Conservation (phyloP, 2,888 invertebrate genomes). For the Cerceris rybyensis region DNA sequence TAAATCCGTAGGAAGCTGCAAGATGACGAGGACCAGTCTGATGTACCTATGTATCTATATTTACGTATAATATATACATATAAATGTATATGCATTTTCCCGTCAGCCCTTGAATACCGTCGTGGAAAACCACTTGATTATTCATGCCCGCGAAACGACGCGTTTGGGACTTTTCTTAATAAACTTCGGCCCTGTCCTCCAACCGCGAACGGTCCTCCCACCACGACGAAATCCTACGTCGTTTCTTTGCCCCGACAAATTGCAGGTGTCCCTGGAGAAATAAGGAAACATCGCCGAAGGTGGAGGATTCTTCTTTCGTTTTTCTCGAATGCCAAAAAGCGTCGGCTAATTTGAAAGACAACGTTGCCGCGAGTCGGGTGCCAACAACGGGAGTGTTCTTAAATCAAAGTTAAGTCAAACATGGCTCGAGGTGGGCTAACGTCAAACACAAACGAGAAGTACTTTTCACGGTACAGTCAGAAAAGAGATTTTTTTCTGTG, state of each 20-base stretch:
- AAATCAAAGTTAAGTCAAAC: constrained; percentile 24
- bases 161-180: background rate
- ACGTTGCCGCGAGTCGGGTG: constrained; percentile 7
- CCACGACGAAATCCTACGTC: no score
- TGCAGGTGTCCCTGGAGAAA: no score
- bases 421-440: constrained; percentile 4
- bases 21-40: background rate
- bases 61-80: no score
- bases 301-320: background rate
- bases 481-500: background rate
- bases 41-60: background rate
- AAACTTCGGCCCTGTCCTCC: background rate
- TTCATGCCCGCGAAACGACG: background rate
- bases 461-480: background rate
- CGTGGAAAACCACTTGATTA: background rate
- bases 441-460: constrained; percentile 1
- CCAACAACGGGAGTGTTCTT: constrained; percentile 24
- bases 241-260: no score
- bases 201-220: no score
- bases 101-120: no score
- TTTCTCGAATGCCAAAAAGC: background rate
- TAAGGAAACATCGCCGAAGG: background rate
- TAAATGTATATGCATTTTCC: no score
- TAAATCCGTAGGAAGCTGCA: background rate
- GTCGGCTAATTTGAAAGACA: background rate